Percentiles rank a stretch among this genome's conserved stretches.
These are phyloP conservation scores for Platerodrilus igneus DNA, from an alignment of 2,888 invertebrate genomes.

Conservation along the genomic window DNA sequence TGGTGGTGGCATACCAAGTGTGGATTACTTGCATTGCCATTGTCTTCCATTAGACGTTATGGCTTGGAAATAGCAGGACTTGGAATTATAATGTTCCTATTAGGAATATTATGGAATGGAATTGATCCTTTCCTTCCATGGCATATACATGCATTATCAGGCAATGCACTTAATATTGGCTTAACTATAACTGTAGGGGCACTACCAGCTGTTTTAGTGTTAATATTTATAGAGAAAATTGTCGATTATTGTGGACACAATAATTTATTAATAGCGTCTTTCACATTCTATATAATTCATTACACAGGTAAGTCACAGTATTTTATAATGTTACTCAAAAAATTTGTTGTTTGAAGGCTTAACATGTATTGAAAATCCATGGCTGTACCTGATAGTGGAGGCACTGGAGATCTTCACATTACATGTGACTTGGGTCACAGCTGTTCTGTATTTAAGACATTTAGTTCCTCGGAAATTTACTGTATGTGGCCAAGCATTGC, in stretches of 20 bases:
- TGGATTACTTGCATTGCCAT: slow-evolving; percentile 71
- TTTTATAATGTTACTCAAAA: slow-evolving; percentile 5
- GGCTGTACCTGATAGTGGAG: slow-evolving; percentile 66
- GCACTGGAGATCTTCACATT: slow-evolving; percentile 70
- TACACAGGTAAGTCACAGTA: slow-evolving; percentile 59
- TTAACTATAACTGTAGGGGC: slow-evolving; percentile 64
- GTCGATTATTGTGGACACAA: slow-evolving; percentile 81
- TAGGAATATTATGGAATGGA: slow-evolving; percentile 76
- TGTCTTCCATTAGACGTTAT: slow-evolving; percentile 72
- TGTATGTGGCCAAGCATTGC: slow-evolving; percentile 72
- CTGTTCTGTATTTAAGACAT: slow-evolving; percentile 76
- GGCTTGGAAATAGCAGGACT: slow-evolving; percentile 70
- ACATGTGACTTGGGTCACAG: slow-evolving; percentile 74
- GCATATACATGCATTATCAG: slow-evolving; percentile 56
- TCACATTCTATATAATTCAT: slow-evolving; percentile 73
- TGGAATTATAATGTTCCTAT: slow-evolving; percentile 61
- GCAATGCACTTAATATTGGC: slow-evolving; percentile 58
- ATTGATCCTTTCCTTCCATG: slow-evolving; percentile 73
- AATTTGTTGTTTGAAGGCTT: slow-evolving; percentile 49
- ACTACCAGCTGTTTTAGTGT: slow-evolving; percentile 63
- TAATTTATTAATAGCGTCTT: slow-evolving; percentile 77
- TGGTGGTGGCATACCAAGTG: slow-evolving; percentile 86
- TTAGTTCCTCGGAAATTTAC: slow-evolving; percentile 72
- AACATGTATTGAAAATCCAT: slow-evolving; percentile 55
- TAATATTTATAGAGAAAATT: slow-evolving; percentile 75